Evolutionary conservation across 2,113 vertebrate genomes (phyloP), one percentile per base, ranked within the genome.

Genomic region (Trematocara zebra): DNA sequence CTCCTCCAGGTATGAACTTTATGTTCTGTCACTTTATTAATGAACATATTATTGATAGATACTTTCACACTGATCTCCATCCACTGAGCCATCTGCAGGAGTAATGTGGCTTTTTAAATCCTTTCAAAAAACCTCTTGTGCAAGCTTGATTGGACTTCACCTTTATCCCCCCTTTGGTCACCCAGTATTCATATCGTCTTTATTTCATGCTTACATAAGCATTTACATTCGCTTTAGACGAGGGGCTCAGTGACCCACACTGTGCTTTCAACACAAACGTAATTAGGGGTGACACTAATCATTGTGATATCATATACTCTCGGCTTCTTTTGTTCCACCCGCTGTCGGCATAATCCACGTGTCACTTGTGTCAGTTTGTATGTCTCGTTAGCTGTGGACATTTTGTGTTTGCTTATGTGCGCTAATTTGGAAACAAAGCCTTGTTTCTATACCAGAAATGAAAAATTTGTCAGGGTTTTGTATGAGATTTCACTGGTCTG

Each of bases 1-100:
- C 96, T 98, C 67, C 96, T 98, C 64, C 97, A 98, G 97, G 98
- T 98, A 85, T 6, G 82, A 11, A 1, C 20, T 59, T 59, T 0
- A 59, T 8, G 14, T 49, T 44, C 17, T 40, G 15, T 8, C 28
- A 31, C 10, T 67, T 57, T 51, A 54, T 8, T 2, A 23, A 74
- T 20, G 4, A 86, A 35, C 42, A 26, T 31, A 31, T 31, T 59
- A 59, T 26, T 51, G 4, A 52, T 69, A 5, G 5, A 4, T 5
- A 11, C 9, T 44, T 64, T 18, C 33, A 53, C 35, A 37, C 26
- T 49, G 67, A 53, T 53, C 23, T 80, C 15, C 83, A 17, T 35
- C 14, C 64, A 11, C 42, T n/a, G 1, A 69, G n/a, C 2, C n/a
- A 11, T 47, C 52, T 81, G 82, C 56, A 7, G 67, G 47, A 69